phyloP scores from a whole-genome alignment of 2,888 invertebrate species.

The Zaprionus bogoriensis region DNA sequence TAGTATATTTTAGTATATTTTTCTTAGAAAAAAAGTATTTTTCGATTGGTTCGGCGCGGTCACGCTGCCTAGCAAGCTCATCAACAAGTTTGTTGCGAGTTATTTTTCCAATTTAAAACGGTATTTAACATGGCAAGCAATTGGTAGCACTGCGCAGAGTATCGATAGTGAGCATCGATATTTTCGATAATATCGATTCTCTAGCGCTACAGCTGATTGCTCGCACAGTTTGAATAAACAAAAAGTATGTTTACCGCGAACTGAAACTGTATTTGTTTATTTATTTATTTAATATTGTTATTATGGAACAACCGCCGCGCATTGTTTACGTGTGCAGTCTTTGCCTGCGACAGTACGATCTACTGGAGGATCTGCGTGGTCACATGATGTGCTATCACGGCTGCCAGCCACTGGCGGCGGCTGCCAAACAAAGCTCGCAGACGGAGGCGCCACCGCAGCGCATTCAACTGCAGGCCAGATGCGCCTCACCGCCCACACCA shows the following conservation, averaged over 20 bases:
- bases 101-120: too few species aligned
- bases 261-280: too few species aligned
- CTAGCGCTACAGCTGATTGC: too few species aligned
- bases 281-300: neutral
- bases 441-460: neutral
- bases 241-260: neutral
- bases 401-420: conserved; percentile 46
- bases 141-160: too few species aligned
- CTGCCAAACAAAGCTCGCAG: neutral
- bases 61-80: too few species aligned
- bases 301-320: conserved; percentile 28
- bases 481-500: neutral
- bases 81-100: too few species aligned
- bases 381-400: conserved; percentile 81
- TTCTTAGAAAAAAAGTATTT: too few species aligned
- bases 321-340: conserved; percentile 74
- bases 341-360: conserved; percentile 70
- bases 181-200: too few species aligned
- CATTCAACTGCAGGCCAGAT: neutral
- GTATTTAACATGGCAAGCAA: too few species aligned
- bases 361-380: conserved; percentile 75
- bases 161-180: too few species aligned
- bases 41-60: too few species aligned
- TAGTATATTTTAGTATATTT: too few species aligned
- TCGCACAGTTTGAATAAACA: neutral